Conservation (phyloP, 2,888 invertebrate genomes). For the Pseudolycoriella hygida region DNA sequence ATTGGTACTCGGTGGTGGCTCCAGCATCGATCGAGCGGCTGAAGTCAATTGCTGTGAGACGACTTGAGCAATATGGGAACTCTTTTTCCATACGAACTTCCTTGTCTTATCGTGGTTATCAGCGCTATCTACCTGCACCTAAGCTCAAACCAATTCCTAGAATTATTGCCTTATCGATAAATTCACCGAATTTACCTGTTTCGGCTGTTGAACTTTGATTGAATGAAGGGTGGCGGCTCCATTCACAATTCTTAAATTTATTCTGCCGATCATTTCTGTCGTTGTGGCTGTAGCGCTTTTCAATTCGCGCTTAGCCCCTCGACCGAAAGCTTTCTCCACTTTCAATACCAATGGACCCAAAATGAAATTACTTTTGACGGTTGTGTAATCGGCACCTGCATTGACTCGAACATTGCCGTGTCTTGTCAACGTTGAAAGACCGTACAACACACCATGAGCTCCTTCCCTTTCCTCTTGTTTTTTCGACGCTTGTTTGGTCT, state of each 20-base stretch:
- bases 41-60: slow-evolving; percentile 60
- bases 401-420: slow-evolving; percentile 66
- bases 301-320: slow-evolving; percentile 60
- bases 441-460: slow-evolving; percentile 64
- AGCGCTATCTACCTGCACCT: slow-evolving; percentile 69
- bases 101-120: slow-evolving; percentile 70
- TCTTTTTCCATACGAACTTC: slow-evolving; percentile 68
- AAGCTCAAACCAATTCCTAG: not conserved
- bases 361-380: slow-evolving; percentile 64
- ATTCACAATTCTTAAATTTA: slow-evolving; percentile 58
- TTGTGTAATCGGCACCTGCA: slow-evolving; percentile 62
- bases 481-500: slow-evolving; percentile 20
- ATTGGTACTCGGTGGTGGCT: slow-evolving; percentile 13
- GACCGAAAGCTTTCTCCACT: slow-evolving; percentile 43
- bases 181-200: slow-evolving; percentile 44
- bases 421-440: slow-evolving; percentile 58
- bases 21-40: slow-evolving; percentile 25
- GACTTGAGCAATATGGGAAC: slow-evolving; percentile 65
- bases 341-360: slow-evolving; percentile 62
- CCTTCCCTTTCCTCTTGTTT: slow-evolving; percentile 22
- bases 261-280: slow-evolving; percentile 67
- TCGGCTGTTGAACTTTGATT: slow-evolving; percentile 71
- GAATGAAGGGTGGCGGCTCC: slow-evolving; percentile 70
- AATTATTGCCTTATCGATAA: too few relatives aligned
- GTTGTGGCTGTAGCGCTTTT: slow-evolving; percentile 78